Evolutionary conservation across 2,113 vertebrate species (phyloP).

Genomic region (Todiramphus chloris): DNA sequence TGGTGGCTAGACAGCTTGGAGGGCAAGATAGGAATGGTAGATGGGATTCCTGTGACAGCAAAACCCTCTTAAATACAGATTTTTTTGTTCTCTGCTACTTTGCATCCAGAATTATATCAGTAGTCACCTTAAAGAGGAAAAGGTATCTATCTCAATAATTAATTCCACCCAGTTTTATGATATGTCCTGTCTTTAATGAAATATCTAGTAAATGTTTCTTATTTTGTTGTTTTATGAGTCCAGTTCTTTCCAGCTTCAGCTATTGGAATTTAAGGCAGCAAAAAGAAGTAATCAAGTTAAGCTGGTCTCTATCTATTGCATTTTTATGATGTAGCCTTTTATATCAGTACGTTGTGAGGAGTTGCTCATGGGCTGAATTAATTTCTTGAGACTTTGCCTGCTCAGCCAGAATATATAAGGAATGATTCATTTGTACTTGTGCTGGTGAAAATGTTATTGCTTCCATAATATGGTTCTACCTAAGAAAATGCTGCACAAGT

Average conservation of each 20-base stretch:
- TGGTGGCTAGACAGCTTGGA: background rate
- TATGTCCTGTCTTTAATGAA: background rate
- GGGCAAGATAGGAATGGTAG: background rate
- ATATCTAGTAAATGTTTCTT: background rate
- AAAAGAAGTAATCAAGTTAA: background rate
- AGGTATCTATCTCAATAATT: background rate
- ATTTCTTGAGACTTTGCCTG: background rate
- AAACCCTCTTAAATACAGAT: background rate
- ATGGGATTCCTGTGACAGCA: background rate
- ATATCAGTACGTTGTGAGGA: background rate
- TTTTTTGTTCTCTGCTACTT: background rate
- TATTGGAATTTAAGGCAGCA: background rate
- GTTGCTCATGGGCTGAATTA: background rate
- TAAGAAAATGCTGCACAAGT: constrained; percentile 11
- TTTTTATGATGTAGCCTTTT: constrained; percentile 4
- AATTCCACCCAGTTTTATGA: background rate
- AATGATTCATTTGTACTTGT: background rate
- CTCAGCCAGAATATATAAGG: background rate
- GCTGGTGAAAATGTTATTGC: constrained; percentile 11
- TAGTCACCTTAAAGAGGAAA: background rate
- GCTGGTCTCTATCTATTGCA: background rate
- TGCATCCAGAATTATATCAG: background rate
- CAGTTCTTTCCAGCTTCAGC: background rate
- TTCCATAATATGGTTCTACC: background rate
- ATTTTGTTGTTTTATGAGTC: background rate